phyloP scores from a whole-genome alignment of 2,113 vertebrate genomes.

The Poecilia latipinna region DNA sequence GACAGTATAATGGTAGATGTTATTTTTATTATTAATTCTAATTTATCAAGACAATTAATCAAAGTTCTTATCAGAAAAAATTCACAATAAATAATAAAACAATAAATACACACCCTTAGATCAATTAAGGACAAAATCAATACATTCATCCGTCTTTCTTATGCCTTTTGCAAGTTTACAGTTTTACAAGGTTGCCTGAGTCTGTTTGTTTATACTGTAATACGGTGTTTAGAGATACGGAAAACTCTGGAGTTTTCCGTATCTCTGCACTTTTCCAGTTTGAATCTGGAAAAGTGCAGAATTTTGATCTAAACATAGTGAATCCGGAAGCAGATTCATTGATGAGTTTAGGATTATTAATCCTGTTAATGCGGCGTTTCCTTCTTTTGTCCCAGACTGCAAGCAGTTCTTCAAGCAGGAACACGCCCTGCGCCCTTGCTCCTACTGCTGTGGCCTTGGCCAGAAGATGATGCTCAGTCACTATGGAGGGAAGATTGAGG shows the following conservation, averaged over 20 bases:
- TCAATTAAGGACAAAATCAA: too few species aligned
- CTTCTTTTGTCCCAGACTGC: slow-evolving; percentile 81
- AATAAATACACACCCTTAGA: too few species aligned
- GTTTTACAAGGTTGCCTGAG: too few species aligned
- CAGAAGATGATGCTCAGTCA: slow-evolving; percentile 90
- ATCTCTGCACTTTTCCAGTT: background rate
- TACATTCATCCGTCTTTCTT: too few species aligned
- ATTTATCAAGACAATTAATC: too few species aligned
- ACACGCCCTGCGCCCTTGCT: slow-evolving; percentile 87
- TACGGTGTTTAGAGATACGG: background rate
- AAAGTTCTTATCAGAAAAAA: too few species aligned
- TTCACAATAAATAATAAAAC: too few species aligned
- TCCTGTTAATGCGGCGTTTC: background rate
- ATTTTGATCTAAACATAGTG: background rate
- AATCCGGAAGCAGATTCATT: background rate
- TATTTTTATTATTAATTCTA: too few species aligned
- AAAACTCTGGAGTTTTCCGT: background rate
- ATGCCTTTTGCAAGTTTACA: too few species aligned
- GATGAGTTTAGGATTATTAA: background rate
- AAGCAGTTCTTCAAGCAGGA: slow-evolving; percentile 92
- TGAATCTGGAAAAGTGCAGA: background rate
- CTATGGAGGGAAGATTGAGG: slow-evolving; percentile 90
- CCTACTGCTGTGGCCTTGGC: slow-evolving; percentile 89
- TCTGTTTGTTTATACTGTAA: too few species aligned
- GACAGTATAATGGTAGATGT: too few species aligned